A percentile compares a stretch with the other conserved stretches of the same genome.
These are phyloP conservation scores for Oophaga sylvatica DNA, from an alignment of 2,797 vertebrate species.

Conservation along the genomic window DNA sequence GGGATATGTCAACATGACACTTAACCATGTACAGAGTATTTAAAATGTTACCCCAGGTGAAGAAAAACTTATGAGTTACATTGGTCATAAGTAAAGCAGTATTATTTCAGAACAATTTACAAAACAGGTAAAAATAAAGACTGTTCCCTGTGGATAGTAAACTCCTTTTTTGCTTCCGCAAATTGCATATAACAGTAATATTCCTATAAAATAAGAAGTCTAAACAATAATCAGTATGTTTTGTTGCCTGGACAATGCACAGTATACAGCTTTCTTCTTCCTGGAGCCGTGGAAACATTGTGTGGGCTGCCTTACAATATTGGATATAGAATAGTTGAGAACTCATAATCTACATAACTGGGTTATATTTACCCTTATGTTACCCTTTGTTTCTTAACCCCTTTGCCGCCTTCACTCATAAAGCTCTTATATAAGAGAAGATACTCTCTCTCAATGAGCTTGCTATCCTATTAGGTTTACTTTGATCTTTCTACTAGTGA, in stretches of 20 bases:
- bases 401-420: not conserved
- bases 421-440: not conserved
- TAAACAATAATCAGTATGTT: constrained; percentile 25
- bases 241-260: constrained; percentile 11
- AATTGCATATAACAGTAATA: not conserved
- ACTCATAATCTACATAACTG: not conserved
- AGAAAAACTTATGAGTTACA: not conserved
- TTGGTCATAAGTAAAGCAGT: not conserved
- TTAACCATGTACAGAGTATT: too few species aligned
- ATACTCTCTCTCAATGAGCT: too few species aligned
- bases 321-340: not conserved
- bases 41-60: not conserved
- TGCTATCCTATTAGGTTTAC: too few species aligned
- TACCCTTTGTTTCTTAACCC: not conserved
- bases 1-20: too few species aligned
- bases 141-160: not conserved
- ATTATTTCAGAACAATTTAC: not conserved
- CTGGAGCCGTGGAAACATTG: not conserved
- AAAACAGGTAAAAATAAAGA: not conserved
- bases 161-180: not conserved
- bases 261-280: not conserved
- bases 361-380: not conserved
- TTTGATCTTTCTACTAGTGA: too few species aligned
- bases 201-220: not conserved
- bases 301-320: constrained; percentile 6